phyloP scores from a whole-genome alignment of 1,140 invertebrate genomes.

The Hyles vespertilio region DNA sequence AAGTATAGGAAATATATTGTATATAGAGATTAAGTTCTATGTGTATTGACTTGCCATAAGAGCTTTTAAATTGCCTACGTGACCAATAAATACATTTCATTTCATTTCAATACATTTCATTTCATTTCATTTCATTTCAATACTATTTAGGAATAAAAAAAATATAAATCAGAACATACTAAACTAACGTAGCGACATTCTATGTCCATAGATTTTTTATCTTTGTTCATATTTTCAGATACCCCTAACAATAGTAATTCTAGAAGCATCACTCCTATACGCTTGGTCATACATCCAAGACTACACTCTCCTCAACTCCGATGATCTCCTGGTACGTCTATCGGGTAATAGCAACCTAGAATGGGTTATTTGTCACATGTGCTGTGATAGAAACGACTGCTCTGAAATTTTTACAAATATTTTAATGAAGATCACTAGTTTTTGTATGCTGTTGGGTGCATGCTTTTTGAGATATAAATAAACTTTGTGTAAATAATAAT shows the following conservation, averaged over 20 bases:
- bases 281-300: constrained; percentile 36
- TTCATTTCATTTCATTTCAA: too few species aligned
- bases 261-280: constrained; percentile 35
- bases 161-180: too few species aligned
- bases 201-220: too few species aligned
- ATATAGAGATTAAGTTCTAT: too few species aligned
- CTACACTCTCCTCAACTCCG: constrained; percentile 29
- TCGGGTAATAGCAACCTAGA: constrained; percentile 25
- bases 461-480: constrained; percentile 20
- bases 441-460: constrained; percentile 25
- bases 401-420: constrained; percentile 28
- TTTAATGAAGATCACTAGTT: constrained; percentile 34
- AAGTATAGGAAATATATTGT: too few species aligned
- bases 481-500: too few species aligned
- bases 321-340: constrained; percentile 38
- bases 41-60: too few species aligned
- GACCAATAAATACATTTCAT: too few species aligned
- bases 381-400: constrained; percentile 31
- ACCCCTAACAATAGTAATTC: constrained; percentile 23
- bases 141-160: too few species aligned
- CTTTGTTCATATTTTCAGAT: constrained; percentile 21
- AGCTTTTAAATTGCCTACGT: too few species aligned
- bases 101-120: too few species aligned
- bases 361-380: constrained; percentile 38
- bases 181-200: too few species aligned